These are phyloP conservation scores for Psilopsiagon aymara DNA, from an alignment of 2,113 vertebrate genomes.

Conservation along the genomic window DNA sequence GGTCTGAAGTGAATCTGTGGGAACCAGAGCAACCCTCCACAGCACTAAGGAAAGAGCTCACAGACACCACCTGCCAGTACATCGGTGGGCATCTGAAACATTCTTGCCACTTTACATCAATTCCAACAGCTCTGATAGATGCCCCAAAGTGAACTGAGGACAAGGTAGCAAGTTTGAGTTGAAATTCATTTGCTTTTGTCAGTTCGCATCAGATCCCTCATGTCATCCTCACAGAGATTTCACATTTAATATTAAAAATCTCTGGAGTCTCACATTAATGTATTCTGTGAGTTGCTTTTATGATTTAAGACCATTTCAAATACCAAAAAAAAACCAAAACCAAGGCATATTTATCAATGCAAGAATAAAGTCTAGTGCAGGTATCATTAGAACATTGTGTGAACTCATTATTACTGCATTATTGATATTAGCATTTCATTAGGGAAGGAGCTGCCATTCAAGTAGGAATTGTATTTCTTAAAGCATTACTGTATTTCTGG, in stretches of 20 bases:
- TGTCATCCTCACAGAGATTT: neutral
- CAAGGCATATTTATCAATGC: neutral
- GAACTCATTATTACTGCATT: neutral
- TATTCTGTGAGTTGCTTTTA: neutral
- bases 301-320: neutral
- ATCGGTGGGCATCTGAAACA: neutral
- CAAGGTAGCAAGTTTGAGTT: slow-evolving; percentile 12
- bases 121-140: neutral
- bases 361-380: neutral
- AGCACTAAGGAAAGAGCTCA: neutral
- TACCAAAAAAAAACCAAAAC: neutral
- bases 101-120: neutral
- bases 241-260: slow-evolving; percentile 45
- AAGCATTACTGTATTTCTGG: neutral
- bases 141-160: slow-evolving; percentile 31
- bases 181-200: slow-evolving; percentile 41
- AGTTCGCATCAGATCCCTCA: slow-evolving; percentile 33
- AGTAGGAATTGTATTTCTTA: neutral
- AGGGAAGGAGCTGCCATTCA: neutral
- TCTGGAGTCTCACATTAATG: neutral
- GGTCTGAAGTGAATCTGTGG: neutral
- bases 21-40: neutral
- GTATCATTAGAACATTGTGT: neutral
- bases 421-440: neutral
- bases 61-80: slow-evolving; percentile 1